Base-by-base conservation (phyloP, 2,113 vertebrate species). In the Tringa solitaria region DNA sequence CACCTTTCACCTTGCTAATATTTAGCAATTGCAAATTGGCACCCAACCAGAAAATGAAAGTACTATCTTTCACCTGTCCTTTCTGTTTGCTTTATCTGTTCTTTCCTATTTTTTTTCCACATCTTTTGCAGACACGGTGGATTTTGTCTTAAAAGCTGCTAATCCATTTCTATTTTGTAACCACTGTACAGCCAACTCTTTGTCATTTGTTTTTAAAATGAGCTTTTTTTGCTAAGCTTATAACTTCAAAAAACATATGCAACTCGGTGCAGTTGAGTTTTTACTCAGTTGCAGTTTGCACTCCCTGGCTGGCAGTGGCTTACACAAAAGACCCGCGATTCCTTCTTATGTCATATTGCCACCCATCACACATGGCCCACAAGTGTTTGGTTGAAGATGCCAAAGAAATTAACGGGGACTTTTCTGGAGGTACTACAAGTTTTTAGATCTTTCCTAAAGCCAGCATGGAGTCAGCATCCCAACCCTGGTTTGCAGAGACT, bases 1-100 rank as follows among this genome's bases (percentile, higher is more conserved):
- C 7, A 19, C 50, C 82, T 91, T 94, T 93, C 89, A 83, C 84
- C n/a, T 87, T 69, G 32, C 50, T 96, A 85, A 76, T 74, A 94
- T 85, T 45, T 78, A 83, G 74, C 57, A 94, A 95, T 76, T 90
- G 61, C 45, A 91, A 78, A 60, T 28, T 87, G 91, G 87, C 77
- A 79, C 27, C 1, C 23, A 79, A 82, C 61, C 84, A 88, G 84
- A 65, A 94, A 88, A 91, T 20, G 81, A 80, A 88, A 94, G 91
- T 50, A 22, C 14, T 9, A 23, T 46, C 54, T 85, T 85, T 87
- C 50, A 65, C 27, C 28, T 50, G 7, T 73, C 70, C 32, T 70
- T 80, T 87, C 27, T 48, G 7, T 68, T 89, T 64, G 30, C 20
- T 61, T 82, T 69, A 22, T 41, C 45, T 91, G 12, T n/a, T 85